phyloP scores from a whole-genome alignment of 2,113 vertebrate species.

The Triplophysa siluroides region DNA sequence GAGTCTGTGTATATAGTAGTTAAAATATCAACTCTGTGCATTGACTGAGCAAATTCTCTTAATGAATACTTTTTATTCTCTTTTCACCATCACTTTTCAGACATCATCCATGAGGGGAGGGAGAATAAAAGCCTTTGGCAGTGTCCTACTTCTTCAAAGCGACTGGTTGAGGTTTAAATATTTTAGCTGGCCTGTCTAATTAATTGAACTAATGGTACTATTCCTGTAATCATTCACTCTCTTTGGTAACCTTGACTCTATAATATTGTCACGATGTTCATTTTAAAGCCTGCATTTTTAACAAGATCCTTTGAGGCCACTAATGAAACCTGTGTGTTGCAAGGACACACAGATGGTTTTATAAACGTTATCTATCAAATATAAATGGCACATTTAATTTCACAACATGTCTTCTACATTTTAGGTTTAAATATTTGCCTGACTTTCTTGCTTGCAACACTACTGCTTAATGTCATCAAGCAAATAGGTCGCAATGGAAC shows the following conservation, averaged over 20 bases:
- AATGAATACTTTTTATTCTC: constrained; percentile 11
- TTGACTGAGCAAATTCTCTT: constrained; percentile 31
- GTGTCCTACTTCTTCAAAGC: constrained; percentile 61
- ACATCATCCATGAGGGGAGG: constrained; percentile 20
- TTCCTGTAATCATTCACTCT: constrained; percentile 68
- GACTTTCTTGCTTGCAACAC: neutral
- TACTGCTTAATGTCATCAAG: neutral
- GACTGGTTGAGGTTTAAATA: constrained; percentile 63
- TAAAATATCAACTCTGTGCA: neutral
- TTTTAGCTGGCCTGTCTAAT: constrained; percentile 62
- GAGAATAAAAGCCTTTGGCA: constrained; percentile 49
- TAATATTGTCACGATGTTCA: constrained; percentile 52
- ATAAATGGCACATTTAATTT: neutral
- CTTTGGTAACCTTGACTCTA: constrained; percentile 52
- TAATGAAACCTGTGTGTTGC: neutral
- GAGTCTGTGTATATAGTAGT: constrained; percentile 1
- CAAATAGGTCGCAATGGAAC: neutral
- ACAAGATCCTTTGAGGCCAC: constrained; percentile 47
- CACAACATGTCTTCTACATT: neutral
- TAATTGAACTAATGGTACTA: constrained; percentile 61
- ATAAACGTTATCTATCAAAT: neutral
- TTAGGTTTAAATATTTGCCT: neutral
- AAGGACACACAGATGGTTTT: neutral
- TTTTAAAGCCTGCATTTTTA: constrained; percentile 58
- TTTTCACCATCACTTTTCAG: constrained; percentile 12